Evolutionary conservation across 2,797 vertebrate species (phyloP), one percentile per base, ranked within the genome.

Genomic region (Semaprochilodus insignis): DNA sequence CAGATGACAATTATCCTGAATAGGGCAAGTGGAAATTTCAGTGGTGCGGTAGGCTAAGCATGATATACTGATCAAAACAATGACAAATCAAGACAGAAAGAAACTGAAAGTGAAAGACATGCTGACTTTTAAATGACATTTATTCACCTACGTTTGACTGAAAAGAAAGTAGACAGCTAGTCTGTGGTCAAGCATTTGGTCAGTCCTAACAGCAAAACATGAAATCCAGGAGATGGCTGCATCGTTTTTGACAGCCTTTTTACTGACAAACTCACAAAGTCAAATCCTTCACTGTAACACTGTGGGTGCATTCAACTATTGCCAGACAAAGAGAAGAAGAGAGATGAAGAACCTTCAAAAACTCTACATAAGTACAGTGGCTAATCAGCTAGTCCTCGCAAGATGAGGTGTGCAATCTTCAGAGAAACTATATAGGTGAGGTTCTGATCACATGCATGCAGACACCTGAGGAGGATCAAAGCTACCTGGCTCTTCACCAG

Each of bases 341-440:
- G 66, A 27, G 74, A 7, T 54, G 13, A 60, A 2, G 57, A 3
- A 21, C 19, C 31, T 34, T 48, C 74, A 51, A 23, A 76, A 52
- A 40, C 27, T 59, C 34, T n/a, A 16, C 8, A 77, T 57, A 87
- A 82, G 19, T 76, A 75, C 74, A 75, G 27, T 1, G 13, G 23
- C 62, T 31, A 74, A 86, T 86, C 88, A 91, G 84, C 89, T 86
- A 78, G 87, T 70, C 84, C 83, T 51, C 69, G 82, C 88, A 88
- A 52, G 88, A 90, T 78, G 55, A 66, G 63, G 82, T 67, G 81
- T 83, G 88, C 88, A 83, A 80, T 85, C 76, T 55, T 34, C 60
- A 85, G 81, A 78, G 51, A 7, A 48, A 92, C 91, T 90, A 91
- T 90, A 91, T 85, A 67, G 55, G 63, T 23, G 36, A 55, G 19